Conservation (phyloP, 2,113 vertebrate species). For the Seriola dumerili region DNA sequence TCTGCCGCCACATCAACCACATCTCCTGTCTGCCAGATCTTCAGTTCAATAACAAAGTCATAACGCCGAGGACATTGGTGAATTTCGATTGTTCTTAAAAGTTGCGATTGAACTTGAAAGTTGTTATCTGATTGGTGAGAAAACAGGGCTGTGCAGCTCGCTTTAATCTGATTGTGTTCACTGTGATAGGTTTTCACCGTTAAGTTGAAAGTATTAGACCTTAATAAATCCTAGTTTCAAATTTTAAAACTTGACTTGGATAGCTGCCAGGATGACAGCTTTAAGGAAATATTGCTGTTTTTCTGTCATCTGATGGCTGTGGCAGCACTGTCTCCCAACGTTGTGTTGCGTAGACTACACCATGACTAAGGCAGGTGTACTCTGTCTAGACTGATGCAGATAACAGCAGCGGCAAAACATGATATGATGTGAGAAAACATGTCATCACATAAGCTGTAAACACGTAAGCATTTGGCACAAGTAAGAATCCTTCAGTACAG, state of each 20-base stretch:
- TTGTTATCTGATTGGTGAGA: conserved; percentile 38
- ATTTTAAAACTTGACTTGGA: conserved; percentile 40
- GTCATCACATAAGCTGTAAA: conserved; percentile 10
- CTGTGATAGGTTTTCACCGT: conserved; percentile 17
- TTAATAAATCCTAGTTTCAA: conserved; percentile 18
- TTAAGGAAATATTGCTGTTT: conserved; percentile 50
- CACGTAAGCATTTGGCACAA: not conserved
- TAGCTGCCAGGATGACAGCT: conserved; percentile 18
- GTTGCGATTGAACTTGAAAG: conserved; percentile 57
- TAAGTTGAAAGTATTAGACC: conserved; percentile 48
- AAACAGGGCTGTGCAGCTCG: not conserved
- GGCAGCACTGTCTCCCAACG: conserved; percentile 45
- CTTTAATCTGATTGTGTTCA: conserved; percentile 51
- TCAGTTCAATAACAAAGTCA: conserved; percentile 45
- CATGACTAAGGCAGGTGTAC: conserved; percentile 41
- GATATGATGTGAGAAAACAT: conserved; percentile 38
- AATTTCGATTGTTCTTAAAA: conserved; percentile 53
- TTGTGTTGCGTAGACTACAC: conserved; percentile 34
- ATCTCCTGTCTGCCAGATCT: conserved; percentile 48
- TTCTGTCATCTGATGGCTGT: conserved; percentile 46
- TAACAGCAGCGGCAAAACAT: conserved; percentile 43
- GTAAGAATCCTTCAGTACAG: not conserved
- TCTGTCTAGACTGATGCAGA: conserved; percentile 54
- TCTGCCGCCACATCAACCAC: conserved; percentile 41
- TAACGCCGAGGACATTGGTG: conserved; percentile 38